A percentile compares a stretch with the other conserved stretches of the same genome.
Conservation (phyloP, 2,113 vertebrate genomes). For the Suricata suricatta region DNA sequence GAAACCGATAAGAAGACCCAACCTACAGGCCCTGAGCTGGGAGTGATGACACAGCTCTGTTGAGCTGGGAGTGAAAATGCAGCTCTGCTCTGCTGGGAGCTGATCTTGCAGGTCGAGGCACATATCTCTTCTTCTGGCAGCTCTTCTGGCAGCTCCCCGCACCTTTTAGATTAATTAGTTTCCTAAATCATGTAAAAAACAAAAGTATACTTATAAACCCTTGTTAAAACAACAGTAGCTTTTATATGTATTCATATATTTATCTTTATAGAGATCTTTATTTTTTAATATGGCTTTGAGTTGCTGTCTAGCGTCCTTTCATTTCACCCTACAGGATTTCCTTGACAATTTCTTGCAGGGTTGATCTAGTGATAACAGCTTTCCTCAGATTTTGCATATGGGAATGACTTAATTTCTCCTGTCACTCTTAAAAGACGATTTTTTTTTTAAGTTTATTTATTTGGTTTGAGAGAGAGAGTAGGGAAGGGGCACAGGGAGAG, state of each 20-base stretch:
- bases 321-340: neutral
- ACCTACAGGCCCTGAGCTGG: too few species aligned
- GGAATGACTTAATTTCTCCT: neutral
- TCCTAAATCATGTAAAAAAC: neutral
- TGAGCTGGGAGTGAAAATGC: too few species aligned
- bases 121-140: too few species aligned
- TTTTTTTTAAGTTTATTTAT: too few species aligned
- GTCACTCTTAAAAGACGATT: neutral
- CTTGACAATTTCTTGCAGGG: neutral
- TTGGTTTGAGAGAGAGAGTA: too few species aligned
- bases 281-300: neutral
- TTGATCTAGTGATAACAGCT: neutral
- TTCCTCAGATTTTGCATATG: neutral
- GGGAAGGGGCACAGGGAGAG: too few species aligned
- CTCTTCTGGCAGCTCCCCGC: too few species aligned
- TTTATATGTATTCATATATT: neutral
- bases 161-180: neutral
- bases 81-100: too few species aligned
- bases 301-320: neutral
- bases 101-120: too few species aligned
- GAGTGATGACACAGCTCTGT: too few species aligned
- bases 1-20: too few species aligned
- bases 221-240: neutral
- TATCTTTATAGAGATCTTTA: neutral
- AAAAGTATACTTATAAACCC: neutral